Evolutionary conservation across 23 tunicate species (phyloP), one percentile per base, ranked within the genome.

Genomic region (Ciona savignyi): DNA sequence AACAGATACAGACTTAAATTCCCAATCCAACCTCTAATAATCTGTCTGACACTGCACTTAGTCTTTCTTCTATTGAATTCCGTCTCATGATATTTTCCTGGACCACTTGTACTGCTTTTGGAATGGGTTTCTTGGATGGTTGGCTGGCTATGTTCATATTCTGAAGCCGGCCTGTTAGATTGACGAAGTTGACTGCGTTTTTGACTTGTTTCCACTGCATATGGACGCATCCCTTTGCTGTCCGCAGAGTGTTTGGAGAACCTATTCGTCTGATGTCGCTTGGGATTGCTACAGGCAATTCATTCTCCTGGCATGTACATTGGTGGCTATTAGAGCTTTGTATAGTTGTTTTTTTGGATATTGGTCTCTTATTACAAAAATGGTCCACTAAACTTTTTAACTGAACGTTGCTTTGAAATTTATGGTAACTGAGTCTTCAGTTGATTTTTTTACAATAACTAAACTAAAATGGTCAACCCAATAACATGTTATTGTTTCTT

Each of bases 161-260:
- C 23, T 22, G 33, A 15, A 69, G 73, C 3, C 32, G n/a, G 1
- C 76, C 31, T 19, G 64, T 32, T 49, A 33, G 49, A 30, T 26
- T 26, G 32, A 72, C 27, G 21, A 72, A 48, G 33, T 72, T 72
- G 1, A 72, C 76, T 9, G 76, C 76, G 30, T 72, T 56, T 70
- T 76, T 82, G n/a, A 80, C 78, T 25, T 70, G 78, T 32, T 81
- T 66, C 96, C 96, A 88, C 30, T 77, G 74, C 0, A 35, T n/a
- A 70, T 72, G 73, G 22, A 70, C 30, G 20, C 78, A 51, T 0
- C 96, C 96, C 60, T 82, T 82, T 21, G 71, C 61, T 27, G 81
- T 78, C 1, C 80, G 32, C 25, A 88, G 67, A 4, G 87, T 88
- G 1, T 61, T 82, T 33, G 71, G 32, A 9, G 96, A 88, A 0